Evolutionary conservation across 2,888 invertebrate genomes (phyloP), one percentile per base, ranked within the genome.

Genomic region (Blastobasis adustella): DNA sequence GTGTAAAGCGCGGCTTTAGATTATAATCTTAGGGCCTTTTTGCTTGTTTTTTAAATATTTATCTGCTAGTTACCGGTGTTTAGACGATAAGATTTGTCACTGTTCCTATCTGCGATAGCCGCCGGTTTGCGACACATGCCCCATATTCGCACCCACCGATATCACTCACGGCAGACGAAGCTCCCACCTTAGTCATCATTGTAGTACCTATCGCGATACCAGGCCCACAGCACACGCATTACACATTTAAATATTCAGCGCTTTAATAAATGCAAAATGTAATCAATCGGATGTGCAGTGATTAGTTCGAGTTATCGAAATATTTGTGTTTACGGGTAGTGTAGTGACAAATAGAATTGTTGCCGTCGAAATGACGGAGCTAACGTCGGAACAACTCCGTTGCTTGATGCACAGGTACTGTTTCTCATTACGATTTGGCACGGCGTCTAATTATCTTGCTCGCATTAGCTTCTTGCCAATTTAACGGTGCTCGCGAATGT

Each of bases 81-180:
- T 23, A 23, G 23, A 23, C 23, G 53, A 54, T 53, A 55, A 57
- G 47, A 54, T 45, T 42, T 51, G 60, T 59, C 63, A 60, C 58
- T 58, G 54, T 72, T 23, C 23, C 23, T 23, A 64, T 61, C 59
- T 61, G 53, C 60, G 69, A 73, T 76, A 77, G 65, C 59, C 61
- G 56, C 59, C 50, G 61, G 71, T 75, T 79, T 77, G 77, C 80
- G 73, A 80, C 81, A 81, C 71, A 61, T 69, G 79, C 66, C 79
- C 85, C 76, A 82, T 71, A 76, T 83, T 71, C 66, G 59, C 70
- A 70, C 60, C 65, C 70, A 72, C 61, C 69, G 75, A 68, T 80
- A 81, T 73, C 77, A 69, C 60, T 58, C 58, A 54, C 58, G 58
- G 62, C 58, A 65, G 65, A 72, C 74, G 69, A 75, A 75, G 71